Evolutionary conservation across 2,888 invertebrate genomes (phyloP).

Genomic region (Latheticus oryzae): DNA sequence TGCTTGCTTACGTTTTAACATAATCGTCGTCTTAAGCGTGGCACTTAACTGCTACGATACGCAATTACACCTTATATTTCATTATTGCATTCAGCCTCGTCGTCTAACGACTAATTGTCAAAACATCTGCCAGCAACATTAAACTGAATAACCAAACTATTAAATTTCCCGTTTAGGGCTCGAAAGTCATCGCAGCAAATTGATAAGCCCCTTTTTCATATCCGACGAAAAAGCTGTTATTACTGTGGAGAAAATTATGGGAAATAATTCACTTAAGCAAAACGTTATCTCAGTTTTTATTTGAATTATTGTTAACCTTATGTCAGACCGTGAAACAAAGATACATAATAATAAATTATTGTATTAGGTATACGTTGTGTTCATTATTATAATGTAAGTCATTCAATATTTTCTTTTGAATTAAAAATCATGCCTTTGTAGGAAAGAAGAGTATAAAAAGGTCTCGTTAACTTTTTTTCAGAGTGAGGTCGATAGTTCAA

Average conservation of each 20-base stretch:
- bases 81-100: slow-evolving; percentile 22
- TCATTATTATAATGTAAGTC: not conserved
- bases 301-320: too few species aligned
- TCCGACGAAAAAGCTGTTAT: slow-evolving; percentile 12
- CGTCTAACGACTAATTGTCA: slow-evolving; percentile 26
- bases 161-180: slow-evolving; percentile 10
- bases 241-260: not conserved
- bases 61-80: slow-evolving; percentile 12
- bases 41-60: slow-evolving; percentile 13
- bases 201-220: slow-evolving; percentile 9
- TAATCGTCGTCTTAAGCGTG: slow-evolving; percentile 24
- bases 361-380: not conserved
- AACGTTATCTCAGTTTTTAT: too few species aligned
- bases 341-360: too few species aligned
- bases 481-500: slow-evolving; percentile 18
- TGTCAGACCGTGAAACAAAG: too few species aligned
- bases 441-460: not conserved
- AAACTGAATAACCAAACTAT: slow-evolving; percentile 7
- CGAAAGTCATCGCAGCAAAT: slow-evolving; percentile 3
- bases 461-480: slow-evolving; percentile 7
- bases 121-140: slow-evolving; percentile 23
- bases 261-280: too few species aligned
- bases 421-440: slow-evolving; percentile 1
- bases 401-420: too few species aligned
- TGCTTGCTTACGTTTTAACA: slow-evolving; percentile 10